Evolutionary conservation across 2,113 vertebrate species (phyloP), one percentile per base, ranked within the genome.

Genomic region (Oreochromis niloticus): DNA sequence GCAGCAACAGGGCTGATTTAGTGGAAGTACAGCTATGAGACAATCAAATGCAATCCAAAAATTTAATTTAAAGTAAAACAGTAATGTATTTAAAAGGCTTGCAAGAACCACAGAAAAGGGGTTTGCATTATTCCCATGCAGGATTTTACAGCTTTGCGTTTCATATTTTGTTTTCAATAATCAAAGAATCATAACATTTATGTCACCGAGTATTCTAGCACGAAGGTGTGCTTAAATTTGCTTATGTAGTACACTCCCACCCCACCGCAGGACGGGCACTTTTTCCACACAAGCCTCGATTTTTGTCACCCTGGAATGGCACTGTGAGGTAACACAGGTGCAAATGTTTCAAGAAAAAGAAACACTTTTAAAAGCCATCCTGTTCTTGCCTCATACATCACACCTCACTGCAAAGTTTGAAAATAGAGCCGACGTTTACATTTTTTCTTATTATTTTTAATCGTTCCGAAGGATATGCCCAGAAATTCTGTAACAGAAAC

Each of bases 221-320:
- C 24, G 0, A 4, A 2, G 16, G 43, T 50, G 71, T 3, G n/a
- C 6, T 48, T 75, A 75, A 19, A 50, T 30, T 2, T 50, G 71
- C 16, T 78, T 78, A 19, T 78, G 46, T 50, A 1, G 1, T 2
- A 50, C 71, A 48, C 6, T 1, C 27, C 46, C 4, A 50, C 6
- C 27, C 71, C 16, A 50, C 43, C 19, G 24, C 71, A 50, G 43
- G 9, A 50, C 2, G 2, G 71, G 24, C 43, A 75, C 43, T 78
- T 78, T 75, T 50, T 50, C 43, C 71, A 50, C 43, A 13, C 43
- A 32, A 50, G 3, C 43, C 46, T 78, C 16, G 48, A 7, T 78
- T 50, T 75, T n/a, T 78, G 43, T 50, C 71, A 50, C 22, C 27
- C 16, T 78, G 71, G 27, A 48, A 12, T n/a, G 43, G 43, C 43